phyloP scores from a whole-genome alignment of 2,113 vertebrate species.

The Neoarius graeffei region DNA sequence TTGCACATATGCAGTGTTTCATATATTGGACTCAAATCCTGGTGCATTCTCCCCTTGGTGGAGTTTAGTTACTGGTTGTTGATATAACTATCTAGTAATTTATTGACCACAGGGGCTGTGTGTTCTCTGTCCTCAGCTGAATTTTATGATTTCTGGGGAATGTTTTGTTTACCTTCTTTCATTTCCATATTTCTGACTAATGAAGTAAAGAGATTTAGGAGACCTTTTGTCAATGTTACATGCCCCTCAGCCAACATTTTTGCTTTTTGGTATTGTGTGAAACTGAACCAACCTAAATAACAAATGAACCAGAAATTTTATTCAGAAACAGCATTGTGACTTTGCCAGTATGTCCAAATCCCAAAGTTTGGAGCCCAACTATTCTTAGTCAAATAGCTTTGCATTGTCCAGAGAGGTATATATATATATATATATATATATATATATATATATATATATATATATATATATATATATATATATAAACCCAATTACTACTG shows the following conservation, averaged over 20 bases:
- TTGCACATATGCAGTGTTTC: background rate
- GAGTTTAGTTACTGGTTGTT: background rate
- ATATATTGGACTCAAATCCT: background rate
- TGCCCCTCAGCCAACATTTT: background rate
- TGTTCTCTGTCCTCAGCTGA: background rate
- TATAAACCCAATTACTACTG: no score
- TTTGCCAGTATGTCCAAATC: background rate
- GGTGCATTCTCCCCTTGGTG: background rate
- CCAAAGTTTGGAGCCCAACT: background rate
- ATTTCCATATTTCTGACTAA: background rate
- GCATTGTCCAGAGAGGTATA: background rate
- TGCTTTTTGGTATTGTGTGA: background rate
- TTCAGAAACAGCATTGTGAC: background rate
- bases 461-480: no score
- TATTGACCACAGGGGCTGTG: background rate
- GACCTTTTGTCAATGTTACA: background rate
- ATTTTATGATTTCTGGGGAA: background rate
- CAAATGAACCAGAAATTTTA: background rate
- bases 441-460: no score
- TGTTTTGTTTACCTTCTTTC: background rate
- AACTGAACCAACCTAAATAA: background rate
- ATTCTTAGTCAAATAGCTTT: background rate
- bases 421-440: no score
- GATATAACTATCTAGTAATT: background rate
- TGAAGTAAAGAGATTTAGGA: background rate